Evolutionary conservation across 2,888 invertebrate species (phyloP).

Genomic region (Drosophila planitibia): DNA sequence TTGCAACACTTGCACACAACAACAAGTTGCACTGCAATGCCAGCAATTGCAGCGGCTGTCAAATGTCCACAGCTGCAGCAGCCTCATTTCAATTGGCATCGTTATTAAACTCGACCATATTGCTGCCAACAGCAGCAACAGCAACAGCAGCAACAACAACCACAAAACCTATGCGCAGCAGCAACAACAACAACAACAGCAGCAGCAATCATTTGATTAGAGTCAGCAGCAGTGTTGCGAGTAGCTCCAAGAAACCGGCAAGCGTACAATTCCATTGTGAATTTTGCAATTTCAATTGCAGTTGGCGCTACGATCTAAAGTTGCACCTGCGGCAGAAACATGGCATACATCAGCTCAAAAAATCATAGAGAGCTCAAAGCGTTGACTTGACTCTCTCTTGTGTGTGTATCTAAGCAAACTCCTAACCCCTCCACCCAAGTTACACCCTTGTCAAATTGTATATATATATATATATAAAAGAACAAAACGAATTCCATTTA

Average conservation of each 20-base stretch:
- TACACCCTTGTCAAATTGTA: constrained; percentile 25
- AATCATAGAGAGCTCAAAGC: constrained; percentile 71
- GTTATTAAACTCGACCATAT: constrained; percentile 81
- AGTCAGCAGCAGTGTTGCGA: constrained; percentile 1
- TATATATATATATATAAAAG: constrained; percentile 10
- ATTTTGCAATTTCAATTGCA: constrained; percentile 84
- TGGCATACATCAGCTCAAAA: constrained; percentile 85
- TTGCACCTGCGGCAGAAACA: constrained; percentile 85
- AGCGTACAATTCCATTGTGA: constrained; percentile 84
- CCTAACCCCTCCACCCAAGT: neutral
- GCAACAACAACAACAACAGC: constrained; percentile 30
- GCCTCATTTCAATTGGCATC: constrained; percentile 84
- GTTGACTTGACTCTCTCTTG: constrained; percentile 11
- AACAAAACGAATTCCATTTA: constrained; percentile 22
- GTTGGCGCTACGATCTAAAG: constrained; percentile 85
- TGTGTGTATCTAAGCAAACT: neutral
- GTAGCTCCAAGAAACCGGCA: constrained; percentile 69
- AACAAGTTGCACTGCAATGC: constrained; percentile 52
- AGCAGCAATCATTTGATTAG: constrained; percentile 23
- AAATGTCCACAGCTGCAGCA: constrained; percentile 82
- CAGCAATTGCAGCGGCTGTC: constrained; percentile 81
- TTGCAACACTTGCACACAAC: constrained; percentile 26
- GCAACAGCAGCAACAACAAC: constrained; percentile 27
- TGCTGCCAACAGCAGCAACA: constrained; percentile 69
- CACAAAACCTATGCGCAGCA: constrained; percentile 26